These are phyloP conservation scores for Eptesicus fuscus DNA, from an alignment of 2,113 vertebrate genomes.

Conservation along the genomic window DNA sequence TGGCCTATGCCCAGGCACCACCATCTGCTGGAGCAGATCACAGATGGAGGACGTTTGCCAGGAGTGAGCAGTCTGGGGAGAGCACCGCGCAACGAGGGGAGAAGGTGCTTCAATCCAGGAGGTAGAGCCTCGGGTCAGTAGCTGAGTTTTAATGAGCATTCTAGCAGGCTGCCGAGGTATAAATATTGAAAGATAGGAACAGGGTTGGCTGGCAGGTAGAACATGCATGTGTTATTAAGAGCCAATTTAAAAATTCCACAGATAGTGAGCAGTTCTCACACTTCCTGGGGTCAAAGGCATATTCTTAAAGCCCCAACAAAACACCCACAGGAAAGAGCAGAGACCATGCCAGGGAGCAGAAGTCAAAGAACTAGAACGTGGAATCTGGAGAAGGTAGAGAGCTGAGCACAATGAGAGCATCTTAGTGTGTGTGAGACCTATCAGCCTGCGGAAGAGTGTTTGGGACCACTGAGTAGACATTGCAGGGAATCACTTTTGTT, in stretches of 20 bases:
- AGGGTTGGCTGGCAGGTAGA: not conserved
- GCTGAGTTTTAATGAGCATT: not conserved
- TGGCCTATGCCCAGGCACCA: not conserved
- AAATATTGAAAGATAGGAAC: not conserved
- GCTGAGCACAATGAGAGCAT: not conserved
- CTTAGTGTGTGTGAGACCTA: not conserved
- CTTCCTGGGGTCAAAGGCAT: not conserved
- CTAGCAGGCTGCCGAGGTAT: not conserved
- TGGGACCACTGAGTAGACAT: not conserved
- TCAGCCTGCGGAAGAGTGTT: not conserved
- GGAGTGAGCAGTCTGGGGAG: not conserved
- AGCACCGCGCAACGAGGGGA: not conserved
- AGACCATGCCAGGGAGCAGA: not conserved
- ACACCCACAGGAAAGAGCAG: not conserved
- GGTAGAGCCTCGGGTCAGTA: not conserved
- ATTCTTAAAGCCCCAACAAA: not conserved
- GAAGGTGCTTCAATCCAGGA: not conserved
- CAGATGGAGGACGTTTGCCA: not conserved
- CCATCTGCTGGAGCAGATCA: not conserved
- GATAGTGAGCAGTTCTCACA: not conserved
- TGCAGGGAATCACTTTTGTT: not conserved
- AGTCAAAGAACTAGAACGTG: not conserved
- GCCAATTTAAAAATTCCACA: not conserved
- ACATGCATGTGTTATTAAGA: not conserved
- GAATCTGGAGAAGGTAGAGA: not conserved